Evolutionary conservation across 37 sponge, comb jelly and placozoan genomes (phyloP), one percentile per base, ranked within the genome.

Genomic region (Axinella damicornis): DNA sequence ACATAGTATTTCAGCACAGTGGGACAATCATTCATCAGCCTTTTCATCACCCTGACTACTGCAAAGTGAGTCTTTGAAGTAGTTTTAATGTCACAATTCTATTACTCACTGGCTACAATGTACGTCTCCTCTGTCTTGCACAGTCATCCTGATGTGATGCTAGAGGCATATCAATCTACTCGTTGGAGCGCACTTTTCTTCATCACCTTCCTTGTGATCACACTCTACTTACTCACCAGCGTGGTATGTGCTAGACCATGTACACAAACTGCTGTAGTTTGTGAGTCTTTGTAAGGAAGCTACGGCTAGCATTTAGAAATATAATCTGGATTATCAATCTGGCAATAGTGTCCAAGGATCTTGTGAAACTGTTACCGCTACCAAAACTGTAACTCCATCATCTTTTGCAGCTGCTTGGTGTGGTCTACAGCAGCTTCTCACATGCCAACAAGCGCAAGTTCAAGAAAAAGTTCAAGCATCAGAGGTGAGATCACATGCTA

Each of bases 71-170:
- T 73, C 24, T 12, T 12, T 46, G 9, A n/a, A n/a, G n/a, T n/a
- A n/a, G n/a, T n/a, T n/a, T n/a, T n/a, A n/a, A n/a, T n/a, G n/a
- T n/a, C n/a, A n/a, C n/a, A n/a, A n/a, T n/a, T n/a, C n/a, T 4
- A 46, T 46, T 4, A 4, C 46, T 46, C 46, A 46, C 4, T 46
- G 46, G 46, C 9, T 46, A 46, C 9, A n/a, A n/a, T n/a, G n/a
- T n/a, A n/a, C 9, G 9, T 46, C 9, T n/a, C n/a, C n/a, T 92
- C 68, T 57, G 92, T 81, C 11, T 22, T 32, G 28, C 18, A 46
- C 46, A 46, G 94, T 78, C 78, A 78, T 81, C 95, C 95, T 46
- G 90, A 89, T 88, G 89, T 91, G 34, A 88, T 91, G 93, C 84
- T 94, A 86, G 90, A 83, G 70, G 81, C 84, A 12, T 94, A 91